Evolutionary conservation across 2,113 vertebrate genomes (phyloP).

Genomic region (Hucho hucho): DNA sequence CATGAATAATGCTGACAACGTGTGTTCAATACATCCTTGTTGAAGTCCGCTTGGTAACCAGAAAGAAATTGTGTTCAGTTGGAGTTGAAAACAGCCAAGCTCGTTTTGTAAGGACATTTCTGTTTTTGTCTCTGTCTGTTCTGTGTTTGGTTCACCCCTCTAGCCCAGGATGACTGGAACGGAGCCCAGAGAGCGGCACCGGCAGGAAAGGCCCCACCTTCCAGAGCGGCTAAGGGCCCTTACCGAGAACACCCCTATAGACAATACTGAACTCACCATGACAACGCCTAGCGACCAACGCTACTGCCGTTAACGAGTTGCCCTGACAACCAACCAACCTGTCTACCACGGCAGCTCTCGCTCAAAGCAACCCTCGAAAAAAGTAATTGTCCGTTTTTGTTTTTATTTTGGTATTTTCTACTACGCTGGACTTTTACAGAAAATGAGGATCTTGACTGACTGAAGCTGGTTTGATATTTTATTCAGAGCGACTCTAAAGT

Average conservation of each 20-base stretch:
- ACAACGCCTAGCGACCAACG: conserved; percentile 31
- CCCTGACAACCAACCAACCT: conserved; percentile 64
- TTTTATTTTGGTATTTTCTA: conserved; percentile 73
- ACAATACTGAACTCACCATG: conserved; percentile 83
- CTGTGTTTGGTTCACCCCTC: not conserved
- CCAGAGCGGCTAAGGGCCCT: conserved; percentile 86
- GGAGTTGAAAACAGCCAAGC: too few relatives aligned
- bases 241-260: conserved; percentile 96
- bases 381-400: conserved; percentile 81
- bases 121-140: not conserved
- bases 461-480: conserved; percentile 63
- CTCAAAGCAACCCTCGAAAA: conserved; percentile 78
- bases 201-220: conserved; percentile 83
- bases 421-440: conserved; percentile 77
- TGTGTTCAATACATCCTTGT: not conserved
- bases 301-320: conserved; percentile 62
- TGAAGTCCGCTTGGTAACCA: too few relatives aligned
- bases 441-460: conserved; percentile 61
- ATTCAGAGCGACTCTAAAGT: conserved; percentile 27
- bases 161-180: conserved; percentile 97
- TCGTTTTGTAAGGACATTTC: not conserved
- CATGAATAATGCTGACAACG: too few relatives aligned
- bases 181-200: conserved; percentile 80
- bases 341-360: conserved; percentile 76
- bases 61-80: not conserved